A percentile compares a stretch with the other conserved stretches of the same genome.
phyloP scores from a whole-genome alignment of 2,113 vertebrate species.

The Fregetta grallaria region DNA sequence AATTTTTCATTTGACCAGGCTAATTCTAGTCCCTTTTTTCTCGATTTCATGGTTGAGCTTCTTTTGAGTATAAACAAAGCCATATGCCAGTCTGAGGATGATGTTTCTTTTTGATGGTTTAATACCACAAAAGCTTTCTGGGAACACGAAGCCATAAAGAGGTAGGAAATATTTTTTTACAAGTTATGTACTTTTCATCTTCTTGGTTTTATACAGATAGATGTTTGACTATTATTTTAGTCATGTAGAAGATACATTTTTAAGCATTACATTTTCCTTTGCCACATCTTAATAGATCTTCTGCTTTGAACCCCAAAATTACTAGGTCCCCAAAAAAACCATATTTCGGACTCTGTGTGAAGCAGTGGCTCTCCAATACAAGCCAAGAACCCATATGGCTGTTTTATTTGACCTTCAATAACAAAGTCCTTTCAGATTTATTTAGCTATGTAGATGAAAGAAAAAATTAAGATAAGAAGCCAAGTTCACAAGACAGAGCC shows the following conservation, averaged over 20 bases:
- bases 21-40: neutral
- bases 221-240: neutral
- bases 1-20: neutral
- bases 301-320: neutral
- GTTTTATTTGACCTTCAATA: neutral
- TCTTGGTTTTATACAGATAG: neutral
- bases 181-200: neutral
- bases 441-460: neutral
- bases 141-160: neutral
- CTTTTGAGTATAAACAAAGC: neutral
- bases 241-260: neutral
- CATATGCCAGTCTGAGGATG: neutral
- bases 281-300: neutral
- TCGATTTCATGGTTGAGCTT: neutral
- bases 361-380: neutral
- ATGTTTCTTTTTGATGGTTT: neutral
- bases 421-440: neutral
- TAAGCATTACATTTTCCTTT: neutral
- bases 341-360: neutral
- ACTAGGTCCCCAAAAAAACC: rapidly evolving
- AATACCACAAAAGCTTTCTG: neutral
- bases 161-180: neutral
- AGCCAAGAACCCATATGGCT: neutral
- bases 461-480: neutral
- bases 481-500: neutral